phyloP scores from a whole-genome alignment of 2,888 invertebrate genomes.

The Caenorhabditis sp. region DNA sequence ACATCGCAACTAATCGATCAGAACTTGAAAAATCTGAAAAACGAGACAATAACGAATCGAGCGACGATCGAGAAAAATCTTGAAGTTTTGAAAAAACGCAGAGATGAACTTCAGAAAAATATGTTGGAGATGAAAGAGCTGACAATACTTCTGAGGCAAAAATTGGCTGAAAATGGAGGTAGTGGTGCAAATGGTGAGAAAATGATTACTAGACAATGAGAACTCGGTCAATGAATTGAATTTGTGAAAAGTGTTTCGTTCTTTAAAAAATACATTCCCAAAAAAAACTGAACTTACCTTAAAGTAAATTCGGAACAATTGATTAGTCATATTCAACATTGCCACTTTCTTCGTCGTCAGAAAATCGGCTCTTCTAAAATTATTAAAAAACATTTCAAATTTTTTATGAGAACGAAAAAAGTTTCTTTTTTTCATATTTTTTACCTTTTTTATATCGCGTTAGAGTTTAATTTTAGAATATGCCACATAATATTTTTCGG shows the following conservation, averaged over 20 bases:
- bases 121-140: background rate
- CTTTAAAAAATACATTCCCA: no score
- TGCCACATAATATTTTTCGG: no score
- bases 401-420: no score
- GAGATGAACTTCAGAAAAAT: background rate
- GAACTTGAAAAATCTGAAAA: background rate
- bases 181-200: background rate
- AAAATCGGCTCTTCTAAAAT: conserved; percentile 80
- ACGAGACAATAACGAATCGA: background rate
- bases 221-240: no score
- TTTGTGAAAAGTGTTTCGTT: no score
- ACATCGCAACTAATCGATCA: background rate
- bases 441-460: no score
- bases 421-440: no score
- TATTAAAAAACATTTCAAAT: background rate
- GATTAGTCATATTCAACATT: conserved; percentile 94
- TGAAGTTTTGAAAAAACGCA: background rate
- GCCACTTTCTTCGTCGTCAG: conserved; percentile 92
- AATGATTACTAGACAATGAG: no score
- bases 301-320: conserved; percentile 95
- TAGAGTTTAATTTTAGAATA: no score
- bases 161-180: background rate
- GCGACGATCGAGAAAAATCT: background rate
- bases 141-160: background rate
- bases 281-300: conserved; percentile 80